Evolutionary conservation across 2,113 vertebrate species (phyloP), one percentile per base, ranked within the genome.

Genomic region (Eudyptes chrysolophus): DNA sequence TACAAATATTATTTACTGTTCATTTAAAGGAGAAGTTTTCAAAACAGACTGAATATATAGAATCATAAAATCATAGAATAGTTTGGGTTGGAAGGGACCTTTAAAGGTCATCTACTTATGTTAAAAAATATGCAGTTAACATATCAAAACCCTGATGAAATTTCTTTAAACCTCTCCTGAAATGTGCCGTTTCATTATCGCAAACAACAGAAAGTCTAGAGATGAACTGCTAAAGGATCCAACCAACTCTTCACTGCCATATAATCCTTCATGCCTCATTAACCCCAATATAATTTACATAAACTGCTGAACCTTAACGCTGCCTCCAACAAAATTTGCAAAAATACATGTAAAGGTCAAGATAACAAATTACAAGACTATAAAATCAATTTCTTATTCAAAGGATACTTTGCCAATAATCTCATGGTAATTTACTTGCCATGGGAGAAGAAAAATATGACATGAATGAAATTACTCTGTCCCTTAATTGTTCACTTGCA

Each of bases 351-450:
- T 57, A 90, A 93, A 93, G 90, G 85, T 96, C 94, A 94, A 86
- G 79, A 88, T 90, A 97, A 95, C 87, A 96, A 95, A 94, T 95
- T 90, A 85, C 36, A 86, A 86, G 66, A 25, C 68, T 74, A 66
- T 87, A 74, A 93, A 95, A 90, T 87, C 38, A 80, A 94, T 94
- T 94, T 87, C 42, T 90, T 75, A 78, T 94, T 92, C 64, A 92
- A 84, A 70, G 76, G 51, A 84, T 89, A 46, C 60, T 86, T 86
- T 95, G 69, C 72, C 90, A 94, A 87, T 94, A 91, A 90, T 90
- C 34, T 88, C n/a, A 74, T 81, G 51, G 78, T 75, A 92, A 95
- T 94, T 87, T 6, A 0, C 42, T 69, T 94, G 64, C 38, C 58
- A 58, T 0, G 6, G 60, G 52, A 78, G 51, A 92, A 55, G 68